Percentiles rank a stretch among this genome's conserved stretches.
These are phyloP conservation scores for Hippocampus kuda DNA, from an alignment of 2,797 vertebrate genomes.

Conservation along the genomic window DNA sequence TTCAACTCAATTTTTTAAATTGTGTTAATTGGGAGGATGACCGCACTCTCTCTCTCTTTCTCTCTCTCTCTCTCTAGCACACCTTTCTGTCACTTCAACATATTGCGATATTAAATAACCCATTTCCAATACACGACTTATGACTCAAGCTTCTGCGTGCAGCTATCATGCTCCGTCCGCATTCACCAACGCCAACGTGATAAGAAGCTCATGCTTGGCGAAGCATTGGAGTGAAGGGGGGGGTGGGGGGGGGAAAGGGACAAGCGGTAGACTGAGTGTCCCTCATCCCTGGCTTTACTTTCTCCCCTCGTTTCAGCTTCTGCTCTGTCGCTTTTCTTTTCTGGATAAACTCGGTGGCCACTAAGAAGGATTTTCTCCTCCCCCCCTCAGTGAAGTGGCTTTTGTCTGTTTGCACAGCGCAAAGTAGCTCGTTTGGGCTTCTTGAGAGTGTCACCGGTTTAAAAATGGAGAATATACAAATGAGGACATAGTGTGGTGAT, in stretches of 20 bases:
- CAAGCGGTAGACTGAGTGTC: constrained; percentile 38
- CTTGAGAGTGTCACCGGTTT: constrained; percentile 22
- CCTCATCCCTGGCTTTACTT: constrained; percentile 17
- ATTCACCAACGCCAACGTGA: constrained; percentile 9
- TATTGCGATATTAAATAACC: background rate
- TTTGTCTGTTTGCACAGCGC: constrained; percentile 38
- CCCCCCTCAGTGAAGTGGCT: constrained; percentile 46
- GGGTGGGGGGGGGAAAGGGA: constrained; percentile 10
- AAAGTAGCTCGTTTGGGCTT: constrained; percentile 34
- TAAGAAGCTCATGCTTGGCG: constrained; percentile 18
- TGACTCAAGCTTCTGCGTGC: constrained; percentile 28
- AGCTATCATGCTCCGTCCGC: constrained; percentile 14
- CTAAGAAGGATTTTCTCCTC: constrained; percentile 62
- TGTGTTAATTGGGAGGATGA: too few species aligned
- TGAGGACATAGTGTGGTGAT: background rate
- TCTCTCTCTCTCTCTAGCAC: background rate
- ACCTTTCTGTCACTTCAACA: background rate
- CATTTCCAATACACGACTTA: constrained; percentile 39
- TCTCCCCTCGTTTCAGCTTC: constrained; percentile 26
- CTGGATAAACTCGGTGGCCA: constrained; percentile 53
- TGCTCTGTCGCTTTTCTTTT: constrained; percentile 44
- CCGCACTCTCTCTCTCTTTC: background rate
- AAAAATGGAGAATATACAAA: constrained; percentile 10
- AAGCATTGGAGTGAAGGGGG: constrained; percentile 15
- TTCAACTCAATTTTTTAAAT: too few species aligned